Evolutionary conservation across 30 jellyfish, hydroid and myxozoan species (phyloP), one percentile per base, ranked within the genome.

Genomic region (Cassiopea andromeda): DNA sequence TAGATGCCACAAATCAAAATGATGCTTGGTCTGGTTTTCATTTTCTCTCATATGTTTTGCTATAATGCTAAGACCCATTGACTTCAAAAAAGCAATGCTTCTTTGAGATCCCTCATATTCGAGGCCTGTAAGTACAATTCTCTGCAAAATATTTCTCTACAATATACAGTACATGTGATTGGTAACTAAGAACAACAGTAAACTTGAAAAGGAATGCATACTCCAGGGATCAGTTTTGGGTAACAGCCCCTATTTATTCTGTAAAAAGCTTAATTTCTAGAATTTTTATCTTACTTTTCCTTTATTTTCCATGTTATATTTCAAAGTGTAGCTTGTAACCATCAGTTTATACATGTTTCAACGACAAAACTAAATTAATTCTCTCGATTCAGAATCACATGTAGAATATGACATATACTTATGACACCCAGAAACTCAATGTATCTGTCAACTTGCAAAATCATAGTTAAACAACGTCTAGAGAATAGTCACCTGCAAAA

Each of bases 1-100:
- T 68, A 87, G 38, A 49, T 87, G 94, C 94, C 94, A 87, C 83
- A 87, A 61, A 80, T 87, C 94, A 87, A 54, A 87, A 12, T 57
- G 76, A 69, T 87, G 94, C 16, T 64, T 3, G n/a, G 75, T 68
- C n/a, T 46, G 15, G 58, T 81, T 43, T 18, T 69, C 75, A 2
- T 87, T 15, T 83, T 87, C 83, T 17, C 89, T 61, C 74, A 87
- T 75, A 70, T 75, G 83, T 47, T 75, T 87, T 14, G 89, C 84
- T 44, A 75, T 75, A 15, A 73, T 10, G 17, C 9, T 38, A 15
- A 2, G 60, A 44, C n/a, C 60, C 17, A 14, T 72, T 46, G 60
- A 46, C 57, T 46, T 72, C 7, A 72, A 27, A 72, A 72, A 16
- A 2, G 58, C 60, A 15, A 72, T 1, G 81, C 81, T 72, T 72